A percentile compares a stretch with the other conserved stretches of the same genome.
These are phyloP conservation scores for Drosophila subsilvestris DNA, from an alignment of 2,888 invertebrate genomes.

Conservation along the genomic window DNA sequence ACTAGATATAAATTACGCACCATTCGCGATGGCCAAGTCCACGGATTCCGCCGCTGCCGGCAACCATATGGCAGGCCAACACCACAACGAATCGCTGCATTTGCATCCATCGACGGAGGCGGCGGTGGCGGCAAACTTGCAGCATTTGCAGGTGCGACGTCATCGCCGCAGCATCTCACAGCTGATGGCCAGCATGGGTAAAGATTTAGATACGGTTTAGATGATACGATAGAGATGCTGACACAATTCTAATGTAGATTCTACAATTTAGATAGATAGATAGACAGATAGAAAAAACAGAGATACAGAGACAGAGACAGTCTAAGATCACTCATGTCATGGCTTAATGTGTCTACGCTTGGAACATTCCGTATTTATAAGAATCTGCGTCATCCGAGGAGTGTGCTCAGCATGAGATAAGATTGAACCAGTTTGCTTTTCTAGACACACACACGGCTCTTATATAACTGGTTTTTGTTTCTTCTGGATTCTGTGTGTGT, in stretches of 20 bases:
- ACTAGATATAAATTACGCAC: slow-evolving; percentile 2
- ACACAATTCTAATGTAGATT: neutral
- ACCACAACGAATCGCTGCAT: slow-evolving; percentile 35
- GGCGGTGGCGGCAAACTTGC: slow-evolving; percentile 42
- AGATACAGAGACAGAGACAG: slow-evolving; percentile 4
- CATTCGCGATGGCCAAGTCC: slow-evolving; percentile 22
- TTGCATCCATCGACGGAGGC: slow-evolving; percentile 36
- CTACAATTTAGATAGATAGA: neutral
- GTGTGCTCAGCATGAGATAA: slow-evolving; percentile 7
- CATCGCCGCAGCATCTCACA: slow-evolving; percentile 84
- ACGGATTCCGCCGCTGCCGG: neutral
- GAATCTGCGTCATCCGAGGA: slow-evolving; percentile 46
- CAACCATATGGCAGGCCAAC: too few species aligned
- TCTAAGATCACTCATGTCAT: slow-evolving; percentile 35
- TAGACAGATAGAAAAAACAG: neutral
- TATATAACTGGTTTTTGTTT: slow-evolving; percentile 55
- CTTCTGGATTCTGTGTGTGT: neutral
- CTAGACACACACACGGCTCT: slow-evolving; percentile 20
- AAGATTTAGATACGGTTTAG: slow-evolving; percentile 16
- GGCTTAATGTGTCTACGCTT: neutral
- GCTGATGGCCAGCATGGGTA: slow-evolving; percentile 83
- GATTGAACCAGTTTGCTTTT: slow-evolving; percentile 51
- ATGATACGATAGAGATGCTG: too few species aligned
- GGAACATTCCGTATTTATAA: neutral
- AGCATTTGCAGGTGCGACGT: slow-evolving; percentile 68